Conservation (phyloP, 1,140 invertebrate genomes). For the Bathynomus jamesi region DNA sequence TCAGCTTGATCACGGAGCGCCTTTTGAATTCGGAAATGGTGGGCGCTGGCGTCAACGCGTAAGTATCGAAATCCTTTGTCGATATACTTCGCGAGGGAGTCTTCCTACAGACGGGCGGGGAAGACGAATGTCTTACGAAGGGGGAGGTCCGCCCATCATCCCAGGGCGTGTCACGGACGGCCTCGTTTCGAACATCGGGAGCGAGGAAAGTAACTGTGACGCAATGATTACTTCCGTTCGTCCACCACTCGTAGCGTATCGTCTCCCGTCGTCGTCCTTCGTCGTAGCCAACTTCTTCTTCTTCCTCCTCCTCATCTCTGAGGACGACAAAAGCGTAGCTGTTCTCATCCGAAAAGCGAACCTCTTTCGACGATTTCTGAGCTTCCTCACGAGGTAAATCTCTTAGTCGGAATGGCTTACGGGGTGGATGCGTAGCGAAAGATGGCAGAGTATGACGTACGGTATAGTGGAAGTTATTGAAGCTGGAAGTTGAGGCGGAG, state of each 20-base stretch:
- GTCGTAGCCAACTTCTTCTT: neutral
- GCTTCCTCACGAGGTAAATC: neutral
- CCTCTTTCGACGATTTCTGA: neutral
- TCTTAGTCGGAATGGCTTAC: neutral
- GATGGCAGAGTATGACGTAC: no score
- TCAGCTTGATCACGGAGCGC: neutral
- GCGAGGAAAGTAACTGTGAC: neutral
- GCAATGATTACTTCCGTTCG: neutral
- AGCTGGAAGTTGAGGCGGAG: no score
- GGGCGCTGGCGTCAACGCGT: neutral
- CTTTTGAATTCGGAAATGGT: neutral
- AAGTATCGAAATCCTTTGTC: neutral
- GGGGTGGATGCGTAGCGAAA: neutral
- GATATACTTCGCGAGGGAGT: neutral
- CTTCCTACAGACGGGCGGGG: no score
- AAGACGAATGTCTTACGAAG: no score
- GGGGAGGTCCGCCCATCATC: no score
- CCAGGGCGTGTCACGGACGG: no score
- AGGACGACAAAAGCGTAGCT: neutral
- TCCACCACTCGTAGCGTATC: neutral
- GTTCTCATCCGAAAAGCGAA: neutral
- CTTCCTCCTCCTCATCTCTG: neutral
- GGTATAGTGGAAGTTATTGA: no score
- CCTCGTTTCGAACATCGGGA: no score
- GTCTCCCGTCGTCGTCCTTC: neutral